Conservation (phyloP, 1,140 invertebrate species). For the Probaryconus sp. region DNA sequence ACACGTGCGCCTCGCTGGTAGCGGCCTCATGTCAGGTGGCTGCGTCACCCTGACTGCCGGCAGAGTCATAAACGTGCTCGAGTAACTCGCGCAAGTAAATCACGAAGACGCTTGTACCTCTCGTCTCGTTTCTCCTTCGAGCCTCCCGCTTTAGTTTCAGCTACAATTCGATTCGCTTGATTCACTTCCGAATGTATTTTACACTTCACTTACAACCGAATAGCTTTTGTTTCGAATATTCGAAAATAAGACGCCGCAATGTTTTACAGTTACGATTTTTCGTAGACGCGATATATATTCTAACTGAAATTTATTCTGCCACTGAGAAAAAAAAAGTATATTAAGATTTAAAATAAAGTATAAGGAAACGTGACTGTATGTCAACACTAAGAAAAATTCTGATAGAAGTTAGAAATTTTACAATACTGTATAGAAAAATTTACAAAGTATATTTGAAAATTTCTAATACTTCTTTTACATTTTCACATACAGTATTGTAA, state of each 20-base stretch:
- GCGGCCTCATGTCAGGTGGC: slow-evolving; percentile 52
- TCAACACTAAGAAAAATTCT: too few relatives aligned
- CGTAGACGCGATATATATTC: too few relatives aligned
- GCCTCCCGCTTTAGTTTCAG: slow-evolving; percentile 43
- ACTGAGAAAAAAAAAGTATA: too few relatives aligned
- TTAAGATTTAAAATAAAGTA: too few relatives aligned
- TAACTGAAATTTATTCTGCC: too few relatives aligned
- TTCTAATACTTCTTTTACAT: too few relatives aligned
- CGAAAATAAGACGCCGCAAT: slow-evolving; percentile 53
- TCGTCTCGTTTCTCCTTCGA: slow-evolving; percentile 46
- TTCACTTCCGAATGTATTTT: slow-evolving; percentile 60
- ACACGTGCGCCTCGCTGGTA: slow-evolving; percentile 31
- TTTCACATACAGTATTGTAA: too few relatives aligned
- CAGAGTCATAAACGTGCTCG: slow-evolving; percentile 62
- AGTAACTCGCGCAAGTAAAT: slow-evolving; percentile 63
- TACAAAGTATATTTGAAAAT: too few relatives aligned
- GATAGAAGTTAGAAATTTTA: too few relatives aligned
- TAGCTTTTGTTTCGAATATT: slow-evolving; percentile 49
- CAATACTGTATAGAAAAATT: too few relatives aligned
- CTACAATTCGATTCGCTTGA: slow-evolving; percentile 59
- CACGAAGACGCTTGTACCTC: slow-evolving; percentile 54
- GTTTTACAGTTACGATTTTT: slow-evolving; percentile 34
- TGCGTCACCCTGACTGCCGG: slow-evolving; percentile 59
- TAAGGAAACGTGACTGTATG: too few relatives aligned
- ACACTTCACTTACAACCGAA: slow-evolving; percentile 54